Base-by-base conservation (phyloP, 2,888 invertebrate species). In the Rhamphomyia laevipes region DNA sequence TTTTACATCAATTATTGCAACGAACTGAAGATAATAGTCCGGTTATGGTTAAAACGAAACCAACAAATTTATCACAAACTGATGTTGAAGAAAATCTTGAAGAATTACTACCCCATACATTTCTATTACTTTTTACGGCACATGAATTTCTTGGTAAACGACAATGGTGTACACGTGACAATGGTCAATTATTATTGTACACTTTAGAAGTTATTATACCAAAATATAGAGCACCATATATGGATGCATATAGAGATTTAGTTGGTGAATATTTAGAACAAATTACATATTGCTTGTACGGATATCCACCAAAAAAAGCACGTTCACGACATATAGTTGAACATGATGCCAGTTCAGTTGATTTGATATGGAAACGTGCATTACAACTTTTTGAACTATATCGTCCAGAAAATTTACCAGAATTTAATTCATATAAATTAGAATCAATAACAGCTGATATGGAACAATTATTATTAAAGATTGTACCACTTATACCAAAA, bases 221-320 rank as follows among this genome's bases (percentile, higher is more conserved):
- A 30, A 73, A 81, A 53, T 61, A 86, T 38, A 74, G 81, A 51
- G 78, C 82, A 1, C 82, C 84, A 16, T 74, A 79, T 9, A 75
- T 82, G 44, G 77, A 79, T 17, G 72, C 75, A 43, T 74, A 77
- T 27, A 73, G 82, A 43, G 81, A 83, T 59, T 81, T 83, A 62
- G 75, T 91, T 3, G 79, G 78, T 51, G 83, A 85, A 57, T 81
- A 85, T 56, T 74, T 93, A 61, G 94, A 94, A 61, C 94, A 95
- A 70, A 59, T 62, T 46, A 75, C 77, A 51, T 92, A 80, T 66
- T 95, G 95, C 65, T 72, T 95, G 2, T 94, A 86, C 66, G 84
- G 84, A 2, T 86, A 88, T 70, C 87, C 87, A 1, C 81, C 77
- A 50, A 84, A 80, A 62, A 63, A 83, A 82, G 60, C 79, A 57